Evolutionary conservation across 2,888 invertebrate genomes (phyloP).

Genomic region (Euphydryas editha): DNA sequence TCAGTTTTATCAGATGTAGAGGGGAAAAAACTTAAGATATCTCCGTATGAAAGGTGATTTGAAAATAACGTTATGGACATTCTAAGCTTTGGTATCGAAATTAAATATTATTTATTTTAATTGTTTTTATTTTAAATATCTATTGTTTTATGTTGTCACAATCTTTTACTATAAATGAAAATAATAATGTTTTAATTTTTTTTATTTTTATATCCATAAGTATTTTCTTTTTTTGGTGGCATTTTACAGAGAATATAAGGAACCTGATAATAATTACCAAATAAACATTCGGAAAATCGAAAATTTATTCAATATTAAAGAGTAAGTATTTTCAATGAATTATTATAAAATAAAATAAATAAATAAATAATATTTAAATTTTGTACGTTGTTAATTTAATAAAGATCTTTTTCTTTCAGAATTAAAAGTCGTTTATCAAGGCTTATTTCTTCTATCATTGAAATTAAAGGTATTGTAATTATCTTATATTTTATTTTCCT

Average conservation of each 20-base stretch:
- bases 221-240: no score
- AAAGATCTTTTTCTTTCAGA: neutral
- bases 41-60: slow-evolving; percentile 5
- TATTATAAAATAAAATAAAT: neutral
- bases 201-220: no score
- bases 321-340: neutral
- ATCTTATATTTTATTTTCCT: neutral
- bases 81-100: neutral
- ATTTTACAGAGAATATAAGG: neutral
- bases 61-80: neutral
- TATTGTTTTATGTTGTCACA: no score
- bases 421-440: slow-evolving; percentile 22
- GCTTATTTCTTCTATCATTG: slow-evolving; percentile 14
- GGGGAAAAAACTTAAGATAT: slow-evolving; percentile 2
- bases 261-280: neutral
- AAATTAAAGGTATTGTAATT: slow-evolving; percentile 14
- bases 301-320: neutral
- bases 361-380: no score
- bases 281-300: neutral
- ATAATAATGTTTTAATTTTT: no score
- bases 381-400: no score
- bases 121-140: no score
- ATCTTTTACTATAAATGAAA: no score
- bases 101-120: no score
- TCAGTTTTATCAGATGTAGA: slow-evolving; percentile 5